These are phyloP conservation scores for Orestias chungarensis DNA, from an alignment of 2,797 vertebrate genomes.

Conservation along the genomic window DNA sequence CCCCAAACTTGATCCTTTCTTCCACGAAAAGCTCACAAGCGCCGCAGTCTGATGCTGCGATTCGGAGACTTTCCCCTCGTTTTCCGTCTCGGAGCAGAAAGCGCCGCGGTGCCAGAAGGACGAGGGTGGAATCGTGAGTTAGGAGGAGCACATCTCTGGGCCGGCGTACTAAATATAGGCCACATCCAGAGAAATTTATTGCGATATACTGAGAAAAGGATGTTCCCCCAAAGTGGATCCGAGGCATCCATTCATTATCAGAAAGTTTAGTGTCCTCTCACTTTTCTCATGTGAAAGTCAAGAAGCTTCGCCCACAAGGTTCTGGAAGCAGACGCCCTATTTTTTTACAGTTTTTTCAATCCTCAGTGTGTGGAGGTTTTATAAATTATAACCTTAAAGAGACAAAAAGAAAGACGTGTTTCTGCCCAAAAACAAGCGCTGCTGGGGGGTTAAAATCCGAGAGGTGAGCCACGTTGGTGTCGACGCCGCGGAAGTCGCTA, in stretches of 20 bases:
- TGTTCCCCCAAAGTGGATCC: constrained; percentile 86
- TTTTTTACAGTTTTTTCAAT: too few species aligned
- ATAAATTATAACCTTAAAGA: neutral
- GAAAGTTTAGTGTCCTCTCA: constrained; percentile 85
- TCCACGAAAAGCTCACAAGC: constrained; percentile 57
- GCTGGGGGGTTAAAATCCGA: constrained; percentile 34
- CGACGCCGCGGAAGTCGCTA: constrained; percentile 61
- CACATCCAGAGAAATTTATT: constrained; percentile 94
- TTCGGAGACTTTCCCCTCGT: too few species aligned
- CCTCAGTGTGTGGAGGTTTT: constrained; percentile 14
- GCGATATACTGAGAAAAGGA: constrained; percentile 98
- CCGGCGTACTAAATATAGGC: constrained; percentile 94
- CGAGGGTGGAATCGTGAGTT: constrained; percentile 64
- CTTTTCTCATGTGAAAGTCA: constrained; percentile 94
- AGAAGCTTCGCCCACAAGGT: constrained; percentile 75
- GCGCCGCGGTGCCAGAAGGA: constrained; percentile 52
- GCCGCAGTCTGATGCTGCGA: constrained; percentile 46
- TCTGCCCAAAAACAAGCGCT: neutral
- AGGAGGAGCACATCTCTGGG: constrained; percentile 80
- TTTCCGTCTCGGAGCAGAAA: constrained; percentile 62
- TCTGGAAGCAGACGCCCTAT: constrained; percentile 57
- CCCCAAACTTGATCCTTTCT: constrained; percentile 38
- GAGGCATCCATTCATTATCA: constrained; percentile 86
- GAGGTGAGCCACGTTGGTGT: constrained; percentile 54
- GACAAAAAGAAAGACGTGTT: neutral